Base-by-base conservation (phyloP, 2,113 vertebrate species). In the Nicator chloris region DNA sequence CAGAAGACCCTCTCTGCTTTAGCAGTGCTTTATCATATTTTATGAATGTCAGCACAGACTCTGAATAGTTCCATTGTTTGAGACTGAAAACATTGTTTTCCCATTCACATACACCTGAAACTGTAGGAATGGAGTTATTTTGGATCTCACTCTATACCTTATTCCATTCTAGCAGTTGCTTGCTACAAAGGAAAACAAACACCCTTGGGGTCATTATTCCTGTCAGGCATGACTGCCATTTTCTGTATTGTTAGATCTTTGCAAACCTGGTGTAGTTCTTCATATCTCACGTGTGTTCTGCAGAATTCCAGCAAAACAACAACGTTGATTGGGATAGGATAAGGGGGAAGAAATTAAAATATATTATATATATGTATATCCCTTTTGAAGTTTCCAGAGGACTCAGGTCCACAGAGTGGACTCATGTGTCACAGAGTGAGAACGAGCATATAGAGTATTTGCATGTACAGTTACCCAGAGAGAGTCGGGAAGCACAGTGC, bases 11-110 rank as follows among this genome's bases (percentile, higher is more conserved):
- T 93, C 77, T 93, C 64, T 61, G 45, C 80, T 90, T 78, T 79
- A 75, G 44, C 18, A 86, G 69, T 65, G 68, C 76, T 95, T 96
- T 92, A 94, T 94, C 92, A 56, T 94, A n/a, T 88, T 96, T 95
- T 95, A 86, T 93, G 79, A 81, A 86, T 84, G 72, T 96, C 94
- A 96, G 76, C 88, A 91, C 30, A 50, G 56, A 75, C 45, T 15
- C 86, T 96, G 90, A 96, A 95, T 94, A 68, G 85, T 68, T 83
- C 80, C 69, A 88, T 96, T 95, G 93, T 96, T 92, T 71, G 22
- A n/a, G 89, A 79, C 42, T 45, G 60, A 86, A 78, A 80, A 90
- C 82, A 93, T 88, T 96, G 88, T 96, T 95, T 95, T 92, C 80
- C 76, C 53, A 40, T 88, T 95, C 51, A 31, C 0, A 0, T 78